Evolutionary conservation across 1,140 invertebrate species (phyloP).

Genomic region (Euura lappo): DNA sequence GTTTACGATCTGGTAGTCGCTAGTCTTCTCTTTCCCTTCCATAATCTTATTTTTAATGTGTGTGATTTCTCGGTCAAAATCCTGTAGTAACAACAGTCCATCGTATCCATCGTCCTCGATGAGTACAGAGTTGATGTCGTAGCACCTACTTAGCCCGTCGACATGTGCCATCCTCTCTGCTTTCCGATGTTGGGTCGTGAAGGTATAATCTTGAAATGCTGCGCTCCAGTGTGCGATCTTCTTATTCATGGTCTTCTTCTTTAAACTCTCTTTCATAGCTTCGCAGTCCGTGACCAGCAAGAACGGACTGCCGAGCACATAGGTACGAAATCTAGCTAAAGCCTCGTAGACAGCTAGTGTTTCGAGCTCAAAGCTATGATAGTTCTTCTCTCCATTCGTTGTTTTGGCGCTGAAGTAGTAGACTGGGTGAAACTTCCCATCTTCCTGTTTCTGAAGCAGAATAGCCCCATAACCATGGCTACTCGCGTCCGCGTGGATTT

Average conservation of each 20-base stretch:
- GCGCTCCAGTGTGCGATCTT: conserved; percentile 46
- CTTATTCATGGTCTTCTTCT: conserved; percentile 41
- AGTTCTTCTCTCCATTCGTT: conserved; percentile 48
- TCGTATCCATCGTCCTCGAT: conserved; percentile 15
- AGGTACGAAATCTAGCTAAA: conserved; percentile 55
- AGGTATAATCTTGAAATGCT: conserved; percentile 44
- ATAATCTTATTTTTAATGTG: conserved; percentile 7
- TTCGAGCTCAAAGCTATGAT: conserved; percentile 54
- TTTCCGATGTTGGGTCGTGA: conserved; percentile 41
- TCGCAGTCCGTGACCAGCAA: conserved; percentile 54
- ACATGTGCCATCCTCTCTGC: conserved; percentile 22
- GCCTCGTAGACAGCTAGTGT: conserved; percentile 57
- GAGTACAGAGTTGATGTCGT: conserved; percentile 13
- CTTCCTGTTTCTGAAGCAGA: conserved; percentile 34
- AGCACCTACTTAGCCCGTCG: conserved; percentile 28
- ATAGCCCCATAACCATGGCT: conserved; percentile 40
- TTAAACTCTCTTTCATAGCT: conserved; percentile 40
- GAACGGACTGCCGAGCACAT: conserved; percentile 54
- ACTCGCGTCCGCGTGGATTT: conserved; percentile 39
- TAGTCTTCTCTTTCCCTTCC: neutral
- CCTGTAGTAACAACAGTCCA: conserved; percentile 5
- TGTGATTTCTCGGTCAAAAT: conserved; percentile 15
- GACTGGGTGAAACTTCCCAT: conserved; percentile 41
- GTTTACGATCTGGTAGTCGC: conserved; percentile 13
- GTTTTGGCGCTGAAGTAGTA: conserved; percentile 52